These are phyloP conservation scores for Theretra japonica DNA, from an alignment of 2,888 invertebrate species.

Conservation along the genomic window DNA sequence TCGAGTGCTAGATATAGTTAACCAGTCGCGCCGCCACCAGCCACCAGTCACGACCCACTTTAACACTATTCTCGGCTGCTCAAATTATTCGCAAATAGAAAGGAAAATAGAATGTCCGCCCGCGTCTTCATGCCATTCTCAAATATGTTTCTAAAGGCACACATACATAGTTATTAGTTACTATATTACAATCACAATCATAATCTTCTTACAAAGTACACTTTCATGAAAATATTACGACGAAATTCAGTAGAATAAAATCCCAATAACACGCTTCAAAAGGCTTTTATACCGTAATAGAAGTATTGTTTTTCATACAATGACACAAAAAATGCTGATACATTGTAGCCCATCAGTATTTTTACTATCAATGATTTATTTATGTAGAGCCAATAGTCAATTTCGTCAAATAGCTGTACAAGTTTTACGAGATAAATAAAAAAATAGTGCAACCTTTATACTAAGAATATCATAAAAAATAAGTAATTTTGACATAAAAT, in stretches of 20 bases:
- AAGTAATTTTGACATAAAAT: not conserved
- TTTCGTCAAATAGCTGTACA: not conserved
- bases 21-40: not conserved
- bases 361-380: not conserved
- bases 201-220: too few species aligned
- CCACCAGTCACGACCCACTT: constrained; percentile 8
- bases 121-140: not conserved
- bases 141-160: too few species aligned
- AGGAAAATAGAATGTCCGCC: not conserved
- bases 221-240: too few species aligned
- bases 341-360: too few species aligned
- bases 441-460: constrained; percentile 15
- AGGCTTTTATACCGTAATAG: too few species aligned
- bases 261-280: too few species aligned
- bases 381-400: not conserved
- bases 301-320: too few species aligned
- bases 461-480: not conserved
- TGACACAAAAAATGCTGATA: too few species aligned
- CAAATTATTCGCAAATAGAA: constrained; percentile 7
- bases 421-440: not conserved
- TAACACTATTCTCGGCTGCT: constrained; percentile 16
- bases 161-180: too few species aligned
- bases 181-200: too few species aligned
- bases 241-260: too few species aligned
- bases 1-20: not conserved